These are phyloP conservation scores for Sebastes aleutianus DNA, from an alignment of 2,797 vertebrate genomes.

Conservation along the genomic window DNA sequence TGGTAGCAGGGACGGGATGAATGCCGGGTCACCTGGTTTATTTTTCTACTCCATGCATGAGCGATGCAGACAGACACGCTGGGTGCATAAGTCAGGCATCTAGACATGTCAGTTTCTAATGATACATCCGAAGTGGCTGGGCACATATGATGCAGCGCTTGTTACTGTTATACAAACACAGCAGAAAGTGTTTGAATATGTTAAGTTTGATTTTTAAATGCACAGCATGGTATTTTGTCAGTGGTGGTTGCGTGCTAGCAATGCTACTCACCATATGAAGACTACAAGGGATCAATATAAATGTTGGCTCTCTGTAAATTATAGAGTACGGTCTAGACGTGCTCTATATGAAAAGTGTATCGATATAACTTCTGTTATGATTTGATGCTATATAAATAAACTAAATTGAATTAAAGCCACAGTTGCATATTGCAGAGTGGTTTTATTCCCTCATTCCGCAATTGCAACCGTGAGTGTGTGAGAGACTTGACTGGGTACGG, in stretches of 20 bases:
- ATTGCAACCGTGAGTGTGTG: background rate
- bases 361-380: no score
- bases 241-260: background rate
- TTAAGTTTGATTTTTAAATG: background rate
- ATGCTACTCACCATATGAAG: background rate
- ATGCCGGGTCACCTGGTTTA: slow-evolving; percentile 30
- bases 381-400: no score
- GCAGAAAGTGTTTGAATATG: background rate
- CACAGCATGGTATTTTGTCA: background rate
- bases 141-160: background rate
- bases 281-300: background rate
- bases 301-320: no score
- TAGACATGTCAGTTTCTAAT: slow-evolving; percentile 3
- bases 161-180: background rate
- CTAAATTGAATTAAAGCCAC: background rate
- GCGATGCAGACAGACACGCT: slow-evolving; percentile 5
- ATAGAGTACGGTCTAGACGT: no score
- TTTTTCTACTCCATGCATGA: slow-evolving; percentile 16
- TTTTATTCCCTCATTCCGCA: background rate
- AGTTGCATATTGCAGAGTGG: background rate
- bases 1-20: slow-evolving; percentile 8
- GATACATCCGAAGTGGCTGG: background rate
- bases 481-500: slow-evolving; percentile 3
- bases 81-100: background rate
- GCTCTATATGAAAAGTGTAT: no score